phyloP scores from a whole-genome alignment of 2,113 vertebrate species.

The Pardalotus punctatus region DNA sequence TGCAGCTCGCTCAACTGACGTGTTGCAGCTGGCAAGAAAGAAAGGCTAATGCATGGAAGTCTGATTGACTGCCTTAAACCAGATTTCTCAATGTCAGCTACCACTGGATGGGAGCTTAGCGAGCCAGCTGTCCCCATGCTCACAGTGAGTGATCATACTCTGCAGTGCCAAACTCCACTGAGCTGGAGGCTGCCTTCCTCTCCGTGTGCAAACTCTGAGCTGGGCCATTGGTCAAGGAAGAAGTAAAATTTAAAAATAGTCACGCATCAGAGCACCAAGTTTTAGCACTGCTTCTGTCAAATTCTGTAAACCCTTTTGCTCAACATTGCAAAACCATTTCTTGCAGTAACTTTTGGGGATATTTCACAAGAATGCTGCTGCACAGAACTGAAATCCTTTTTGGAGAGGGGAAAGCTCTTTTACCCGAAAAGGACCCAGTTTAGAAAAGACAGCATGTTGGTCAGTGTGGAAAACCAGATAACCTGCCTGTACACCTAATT shows the following conservation, averaged over 20 bases:
- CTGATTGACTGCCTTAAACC: not conserved
- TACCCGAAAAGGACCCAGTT: not conserved
- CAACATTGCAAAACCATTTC: constrained; percentile 11
- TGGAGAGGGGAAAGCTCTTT: not conserved
- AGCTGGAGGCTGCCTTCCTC: not conserved
- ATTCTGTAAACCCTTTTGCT: not conserved
- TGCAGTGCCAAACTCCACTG: not conserved
- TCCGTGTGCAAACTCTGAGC: not conserved
- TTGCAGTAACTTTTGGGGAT: constrained; percentile 5
- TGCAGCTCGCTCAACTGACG: not conserved
- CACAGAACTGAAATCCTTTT: constrained; percentile 15
- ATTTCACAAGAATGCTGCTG: constrained; percentile 39
- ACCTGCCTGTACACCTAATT: constrained; percentile 12
- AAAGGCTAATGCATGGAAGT: not conserved
- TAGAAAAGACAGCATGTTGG: constrained; percentile 16
- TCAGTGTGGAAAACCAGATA: constrained; percentile 35
- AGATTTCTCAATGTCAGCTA: not conserved
- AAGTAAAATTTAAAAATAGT: not conserved
- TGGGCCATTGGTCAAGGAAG: not conserved
- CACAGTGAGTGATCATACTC: not conserved
- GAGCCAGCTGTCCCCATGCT: not conserved
- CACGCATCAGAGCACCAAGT: not conserved
- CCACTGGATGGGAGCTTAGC: not conserved
- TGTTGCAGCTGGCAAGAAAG: not conserved
- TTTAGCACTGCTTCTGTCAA: not conserved